Percentiles rank a stretch among this genome's conserved stretches.
Evolutionary conservation across 2,797 vertebrate species (phyloP).

Genomic region (Distichodus sexfasciatus): DNA sequence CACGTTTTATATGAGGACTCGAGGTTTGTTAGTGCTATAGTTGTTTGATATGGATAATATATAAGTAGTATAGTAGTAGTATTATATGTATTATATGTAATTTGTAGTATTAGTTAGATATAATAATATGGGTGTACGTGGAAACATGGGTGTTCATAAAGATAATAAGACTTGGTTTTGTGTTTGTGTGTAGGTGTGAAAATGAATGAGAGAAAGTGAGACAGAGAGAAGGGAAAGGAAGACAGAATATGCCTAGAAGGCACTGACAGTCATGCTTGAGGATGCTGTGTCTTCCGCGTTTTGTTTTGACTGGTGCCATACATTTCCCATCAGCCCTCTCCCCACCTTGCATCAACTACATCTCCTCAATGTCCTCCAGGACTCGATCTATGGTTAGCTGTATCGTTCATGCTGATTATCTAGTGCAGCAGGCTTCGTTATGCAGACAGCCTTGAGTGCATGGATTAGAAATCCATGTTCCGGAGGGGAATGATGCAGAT

Average conservation of each 20-base stretch:
- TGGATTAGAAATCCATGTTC: slow-evolving; percentile 4
- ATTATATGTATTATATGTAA: too few species aligned
- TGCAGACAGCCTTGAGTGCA: slow-evolving; percentile 33
- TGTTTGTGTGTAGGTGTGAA: too few species aligned
- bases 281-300: slow-evolving; percentile 22
- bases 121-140: too few species aligned
- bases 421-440: slow-evolving; percentile 24
- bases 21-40: too few species aligned
- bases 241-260: slow-evolving; percentile 23
- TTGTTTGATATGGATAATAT: too few species aligned
- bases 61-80: too few species aligned
- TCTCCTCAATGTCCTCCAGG: slow-evolving; percentile 15
- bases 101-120: too few species aligned
- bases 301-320: slow-evolving; percentile 40
- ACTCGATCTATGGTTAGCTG: slow-evolving; percentile 10
- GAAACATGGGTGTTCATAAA: too few species aligned
- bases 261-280: slow-evolving; percentile 29
- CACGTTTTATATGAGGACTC: too few species aligned
- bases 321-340: slow-evolving; percentile 26
- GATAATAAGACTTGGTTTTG: too few species aligned
- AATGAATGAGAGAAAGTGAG: background rate
- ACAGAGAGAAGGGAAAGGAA: background rate
- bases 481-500: slow-evolving; percentile 1
- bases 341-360: slow-evolving; percentile 1
- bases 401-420: slow-evolving; percentile 35